Conservation (phyloP, 2,113 vertebrate genomes). For the Tricholaema leucomelas region DNA sequence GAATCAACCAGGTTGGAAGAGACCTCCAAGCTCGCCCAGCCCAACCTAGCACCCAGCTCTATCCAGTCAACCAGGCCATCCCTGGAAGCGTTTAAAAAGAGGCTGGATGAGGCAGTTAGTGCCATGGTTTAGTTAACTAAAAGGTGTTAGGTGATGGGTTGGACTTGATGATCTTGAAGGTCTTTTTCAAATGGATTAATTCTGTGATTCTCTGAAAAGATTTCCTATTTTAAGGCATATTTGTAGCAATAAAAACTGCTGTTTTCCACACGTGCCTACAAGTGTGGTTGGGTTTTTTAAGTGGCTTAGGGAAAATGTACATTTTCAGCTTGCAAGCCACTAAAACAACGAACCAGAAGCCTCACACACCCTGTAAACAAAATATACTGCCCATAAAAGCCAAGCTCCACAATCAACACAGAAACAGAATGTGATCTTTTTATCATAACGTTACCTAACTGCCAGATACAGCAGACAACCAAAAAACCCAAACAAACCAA, state of each 20-base stretch:
- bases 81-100: too few relatives aligned
- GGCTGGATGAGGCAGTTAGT: too few relatives aligned
- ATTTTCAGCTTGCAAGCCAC: conserved; percentile 18
- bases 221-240: not conserved
- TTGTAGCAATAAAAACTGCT: not conserved
- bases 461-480: not conserved
- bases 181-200: too few relatives aligned
- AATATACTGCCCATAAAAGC: conserved; percentile 25
- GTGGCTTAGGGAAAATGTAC: not conserved
- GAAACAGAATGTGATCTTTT: conserved; percentile 21
- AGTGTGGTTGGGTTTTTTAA: not conserved
- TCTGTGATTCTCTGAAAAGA: too few relatives aligned
- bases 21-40: too few relatives aligned
- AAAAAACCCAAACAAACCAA: not conserved
- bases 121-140: too few relatives aligned
- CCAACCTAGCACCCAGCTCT: too few relatives aligned
- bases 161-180: too few relatives aligned
- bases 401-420: not conserved
- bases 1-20: too few relatives aligned
- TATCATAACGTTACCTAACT: not conserved
- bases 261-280: not conserved
- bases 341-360: conserved; percentile 5
- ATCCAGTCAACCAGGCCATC: too few relatives aligned
- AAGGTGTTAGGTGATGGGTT: too few relatives aligned
- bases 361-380: not conserved